Evolutionary conservation across 2,888 invertebrate genomes (phyloP).

Genomic region (Syrphus vitripennis): DNA sequence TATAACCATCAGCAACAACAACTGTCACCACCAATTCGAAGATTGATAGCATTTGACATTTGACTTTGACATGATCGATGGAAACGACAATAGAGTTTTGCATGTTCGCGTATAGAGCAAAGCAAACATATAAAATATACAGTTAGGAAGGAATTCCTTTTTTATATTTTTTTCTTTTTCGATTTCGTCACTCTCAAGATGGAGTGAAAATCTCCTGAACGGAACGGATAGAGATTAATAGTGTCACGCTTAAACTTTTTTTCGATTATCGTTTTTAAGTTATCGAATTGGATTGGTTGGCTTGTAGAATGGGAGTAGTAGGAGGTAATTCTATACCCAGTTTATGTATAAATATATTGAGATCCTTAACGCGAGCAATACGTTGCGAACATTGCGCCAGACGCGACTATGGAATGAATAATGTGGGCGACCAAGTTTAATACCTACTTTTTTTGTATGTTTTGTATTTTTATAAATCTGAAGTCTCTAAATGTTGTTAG

Average conservation of each 20-base stretch:
- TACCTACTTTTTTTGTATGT: background rate
- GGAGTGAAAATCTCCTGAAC: conserved; percentile 33
- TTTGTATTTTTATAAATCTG: background rate
- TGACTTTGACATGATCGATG: conserved; percentile 72
- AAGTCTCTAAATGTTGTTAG: background rate
- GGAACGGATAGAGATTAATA: conserved; percentile 39
- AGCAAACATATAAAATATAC: conserved; percentile 5
- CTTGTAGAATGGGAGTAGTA: background rate
- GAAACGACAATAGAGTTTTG: conserved; percentile 65
- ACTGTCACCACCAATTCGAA: conserved; percentile 60
- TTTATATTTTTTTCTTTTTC: background rate
- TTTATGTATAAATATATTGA: background rate
- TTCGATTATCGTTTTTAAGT: conserved; percentile 35
- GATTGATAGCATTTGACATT: conserved; percentile 72
- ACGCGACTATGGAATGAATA: conserved; percentile 36
- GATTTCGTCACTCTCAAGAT: background rate
- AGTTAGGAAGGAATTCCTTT: conserved; percentile 43
- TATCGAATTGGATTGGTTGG: conserved; percentile 45
- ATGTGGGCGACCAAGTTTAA: conserved; percentile 64
- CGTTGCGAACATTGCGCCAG: conserved; percentile 11
- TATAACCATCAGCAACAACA: too few relatives aligned
- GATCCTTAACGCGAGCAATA: conserved; percentile 34
- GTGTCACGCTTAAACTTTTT: conserved; percentile 35
- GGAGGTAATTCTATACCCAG: background rate
- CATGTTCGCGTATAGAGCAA: conserved; percentile 42